These are phyloP conservation scores for Nipponacmea schrenckii DNA, from an alignment of 2,888 invertebrate genomes.

Conservation along the genomic window DNA sequence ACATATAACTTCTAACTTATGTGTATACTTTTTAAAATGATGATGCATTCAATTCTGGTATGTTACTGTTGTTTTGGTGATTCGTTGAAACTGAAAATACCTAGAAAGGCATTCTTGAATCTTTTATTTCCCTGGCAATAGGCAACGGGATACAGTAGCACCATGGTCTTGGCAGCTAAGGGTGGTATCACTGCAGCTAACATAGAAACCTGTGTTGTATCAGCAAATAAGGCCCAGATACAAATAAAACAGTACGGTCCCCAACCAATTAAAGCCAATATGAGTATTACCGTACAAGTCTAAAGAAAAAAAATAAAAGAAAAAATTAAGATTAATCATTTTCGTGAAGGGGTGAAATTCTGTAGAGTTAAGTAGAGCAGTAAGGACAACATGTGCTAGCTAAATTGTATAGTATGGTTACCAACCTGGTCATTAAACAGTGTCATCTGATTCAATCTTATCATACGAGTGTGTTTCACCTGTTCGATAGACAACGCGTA, in stretches of 20 bases:
- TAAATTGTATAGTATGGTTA: too few species aligned
- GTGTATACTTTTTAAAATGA: too few species aligned
- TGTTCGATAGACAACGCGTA: too few species aligned
- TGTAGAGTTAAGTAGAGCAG: too few species aligned
- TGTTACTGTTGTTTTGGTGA: background rate
- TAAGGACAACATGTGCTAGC: too few species aligned
- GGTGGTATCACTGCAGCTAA: slow-evolving; percentile 32
- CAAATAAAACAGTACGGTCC: slow-evolving; percentile 45
- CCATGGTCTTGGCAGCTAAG: slow-evolving; percentile 31
- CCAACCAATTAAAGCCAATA: slow-evolving; percentile 43
- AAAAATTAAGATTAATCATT: background rate
- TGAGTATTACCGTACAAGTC: slow-evolving; percentile 41
- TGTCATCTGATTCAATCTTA: too few species aligned
- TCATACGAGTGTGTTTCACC: too few species aligned
- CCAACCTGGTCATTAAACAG: too few species aligned
- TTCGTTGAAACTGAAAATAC: background rate
- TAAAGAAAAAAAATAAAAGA: slow-evolving; percentile 22
- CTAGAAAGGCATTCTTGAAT: slow-evolving; percentile 23
- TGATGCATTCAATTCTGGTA: too few species aligned
- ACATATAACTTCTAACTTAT: too few species aligned
- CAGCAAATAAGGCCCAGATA: slow-evolving; percentile 34
- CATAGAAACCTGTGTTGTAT: slow-evolving; percentile 29
- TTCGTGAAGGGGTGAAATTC: too few species aligned
- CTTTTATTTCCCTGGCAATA: slow-evolving; percentile 28
- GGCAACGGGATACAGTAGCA: slow-evolving; percentile 30